Conservation (phyloP, 1,140 invertebrate species). For the Cherax quadricarinatus region DNA sequence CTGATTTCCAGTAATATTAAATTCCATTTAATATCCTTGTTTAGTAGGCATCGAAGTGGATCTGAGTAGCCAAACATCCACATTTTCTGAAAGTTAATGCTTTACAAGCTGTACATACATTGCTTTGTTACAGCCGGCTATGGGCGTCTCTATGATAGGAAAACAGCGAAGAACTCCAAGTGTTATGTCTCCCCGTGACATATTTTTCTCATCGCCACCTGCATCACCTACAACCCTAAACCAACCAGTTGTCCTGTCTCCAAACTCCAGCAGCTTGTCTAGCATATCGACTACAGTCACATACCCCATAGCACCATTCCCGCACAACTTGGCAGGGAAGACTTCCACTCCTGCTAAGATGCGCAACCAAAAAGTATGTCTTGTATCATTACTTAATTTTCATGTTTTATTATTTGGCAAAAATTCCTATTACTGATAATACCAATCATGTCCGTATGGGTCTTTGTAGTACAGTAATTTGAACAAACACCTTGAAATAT, state of each 20-base stretch:
- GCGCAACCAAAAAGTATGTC: constrained; percentile 39
- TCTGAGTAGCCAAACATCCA: too few relatives aligned
- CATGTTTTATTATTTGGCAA: too few relatives aligned
- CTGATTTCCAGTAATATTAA: too few relatives aligned
- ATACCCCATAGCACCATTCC: background rate
- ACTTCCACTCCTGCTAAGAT: constrained; percentile 23
- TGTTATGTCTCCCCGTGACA: constrained; percentile 65
- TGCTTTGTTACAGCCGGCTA: constrained; percentile 73
- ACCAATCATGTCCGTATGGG: too few relatives aligned
- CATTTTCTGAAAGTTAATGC: too few relatives aligned
- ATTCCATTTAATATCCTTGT: too few relatives aligned
- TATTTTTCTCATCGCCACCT: constrained; percentile 70
- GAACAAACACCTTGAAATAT: too few relatives aligned
- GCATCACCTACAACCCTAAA: constrained; percentile 52
- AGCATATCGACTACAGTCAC: constrained; percentile 1
- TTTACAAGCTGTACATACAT: background rate
- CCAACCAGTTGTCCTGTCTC: constrained; percentile 5
- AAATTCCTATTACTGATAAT: too few relatives aligned
- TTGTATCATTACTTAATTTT: background rate
- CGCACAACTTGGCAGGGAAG: background rate
- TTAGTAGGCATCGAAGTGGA: too few relatives aligned
- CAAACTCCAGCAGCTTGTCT: constrained; percentile 17
- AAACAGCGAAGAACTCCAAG: constrained; percentile 74
- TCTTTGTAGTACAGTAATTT: too few relatives aligned
- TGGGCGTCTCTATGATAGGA: constrained; percentile 76